These are phyloP conservation scores for Athalia circularis DNA, from an alignment of 2,888 invertebrate species.

Conservation along the genomic window DNA sequence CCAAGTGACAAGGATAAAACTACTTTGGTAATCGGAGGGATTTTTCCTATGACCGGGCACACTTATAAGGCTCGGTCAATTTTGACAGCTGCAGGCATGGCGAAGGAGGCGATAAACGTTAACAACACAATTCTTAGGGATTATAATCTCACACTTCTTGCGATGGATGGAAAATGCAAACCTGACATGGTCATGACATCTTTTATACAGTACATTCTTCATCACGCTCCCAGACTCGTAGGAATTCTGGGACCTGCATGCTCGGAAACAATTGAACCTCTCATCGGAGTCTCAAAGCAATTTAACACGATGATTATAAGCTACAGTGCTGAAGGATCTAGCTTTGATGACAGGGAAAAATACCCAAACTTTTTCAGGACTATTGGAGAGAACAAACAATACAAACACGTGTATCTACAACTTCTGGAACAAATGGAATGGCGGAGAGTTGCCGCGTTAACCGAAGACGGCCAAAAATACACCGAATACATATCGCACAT, in stretches of 20 bases:
- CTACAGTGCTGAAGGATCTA: constrained; percentile 87
- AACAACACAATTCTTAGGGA: constrained; percentile 78
- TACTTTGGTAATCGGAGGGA: constrained; percentile 80
- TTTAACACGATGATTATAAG: constrained; percentile 84
- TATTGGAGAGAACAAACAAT: constrained; percentile 85
- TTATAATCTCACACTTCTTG: constrained; percentile 78
- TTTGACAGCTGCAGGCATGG: constrained; percentile 79
- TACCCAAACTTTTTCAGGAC: constrained; percentile 89
- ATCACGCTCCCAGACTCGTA: constrained; percentile 76
- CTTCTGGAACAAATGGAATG: constrained; percentile 80
- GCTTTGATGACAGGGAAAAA: constrained; percentile 81
- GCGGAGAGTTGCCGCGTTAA: constrained; percentile 84
- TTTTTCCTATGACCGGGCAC: constrained; percentile 81
- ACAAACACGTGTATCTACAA: constrained; percentile 80
- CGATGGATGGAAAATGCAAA: constrained; percentile 82
- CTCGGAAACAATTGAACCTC: constrained; percentile 87
- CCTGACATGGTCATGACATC: constrained; percentile 85
- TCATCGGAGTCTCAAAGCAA: constrained; percentile 85
- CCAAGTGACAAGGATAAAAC: constrained; percentile 68
- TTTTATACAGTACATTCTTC: constrained; percentile 83
- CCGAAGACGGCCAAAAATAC: constrained; percentile 87
- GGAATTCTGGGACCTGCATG: constrained; percentile 88
- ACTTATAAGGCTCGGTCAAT: constrained; percentile 79
- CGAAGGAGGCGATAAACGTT: constrained; percentile 79
- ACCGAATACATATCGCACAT: constrained; percentile 85